Evolutionary conservation across 2,797 vertebrate species (phyloP).

Genomic region (Sebastes steindachneri): DNA sequence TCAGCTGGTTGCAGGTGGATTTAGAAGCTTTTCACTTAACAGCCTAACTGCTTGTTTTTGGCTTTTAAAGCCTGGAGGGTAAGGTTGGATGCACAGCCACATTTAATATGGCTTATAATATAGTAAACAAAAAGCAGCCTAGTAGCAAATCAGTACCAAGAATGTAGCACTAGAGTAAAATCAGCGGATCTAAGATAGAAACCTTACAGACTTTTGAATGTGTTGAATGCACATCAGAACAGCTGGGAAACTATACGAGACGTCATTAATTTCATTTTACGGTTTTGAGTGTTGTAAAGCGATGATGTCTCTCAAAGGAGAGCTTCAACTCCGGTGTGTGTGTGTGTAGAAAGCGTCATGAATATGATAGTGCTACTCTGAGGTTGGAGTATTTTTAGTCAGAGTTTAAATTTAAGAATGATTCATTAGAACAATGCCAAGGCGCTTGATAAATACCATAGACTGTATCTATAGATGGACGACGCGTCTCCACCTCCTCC

Average conservation of each 20-base stretch:
- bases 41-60: not conserved
- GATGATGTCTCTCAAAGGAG: not conserved
- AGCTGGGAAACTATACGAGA: not conserved
- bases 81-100: not conserved
- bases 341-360: slow-evolving; percentile 10
- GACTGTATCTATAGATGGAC: no score
- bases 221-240: not conserved
- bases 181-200: not conserved
- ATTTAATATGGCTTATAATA: not conserved
- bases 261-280: not conserved
- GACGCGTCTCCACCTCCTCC: no score
- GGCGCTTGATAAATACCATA: not conserved
- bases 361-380: slow-evolving; percentile 6
- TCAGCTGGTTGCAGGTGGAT: slow-evolving; percentile 9
- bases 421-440: not conserved
- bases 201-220: not conserved
- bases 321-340: not conserved
- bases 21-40: not conserved
- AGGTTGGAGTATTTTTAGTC: slow-evolving; percentile 10
- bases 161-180: not conserved
- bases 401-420: slow-evolving; percentile 1
- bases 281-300: not conserved
- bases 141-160: not conserved
- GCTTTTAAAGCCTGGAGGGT: not conserved
- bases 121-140: not conserved